Base-by-base conservation (phyloP, 2,797 vertebrate species). In the Geotrypetes seraphini region DNA sequence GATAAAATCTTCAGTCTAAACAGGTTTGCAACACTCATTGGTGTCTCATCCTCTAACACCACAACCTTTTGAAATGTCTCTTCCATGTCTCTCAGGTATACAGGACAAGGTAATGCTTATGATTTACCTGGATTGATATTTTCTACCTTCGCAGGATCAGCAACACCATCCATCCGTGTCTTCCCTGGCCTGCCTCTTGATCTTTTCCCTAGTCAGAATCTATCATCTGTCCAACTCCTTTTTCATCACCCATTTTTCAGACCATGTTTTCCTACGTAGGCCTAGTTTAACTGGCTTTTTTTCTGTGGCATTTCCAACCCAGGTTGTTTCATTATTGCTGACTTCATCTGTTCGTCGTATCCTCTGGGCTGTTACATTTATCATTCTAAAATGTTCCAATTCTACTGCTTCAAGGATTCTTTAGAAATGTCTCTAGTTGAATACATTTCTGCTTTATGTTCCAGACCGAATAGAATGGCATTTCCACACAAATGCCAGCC, bases 261-360 rank as follows among this genome's bases (percentile, higher is more conserved):
- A 37, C 7, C 3, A 48, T 36, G 6, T 12, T 50, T 23, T 49
- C 36, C 32, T 7, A 20, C 4, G 25, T 2, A 37, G n/a, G 5
- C 45, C 58, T 61, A 18, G 20, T 12, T 32, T 39, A 37, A 55
- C 24, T 52, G 43, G 17, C 1, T 36, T 36, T 63, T 57, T 44
- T 57, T 44, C 29, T 27, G 50, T 43, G 26, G 43, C 3, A 36
- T 56, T 65, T 63, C 37, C 36, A 39, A 41, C 13, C 25, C 33
- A 28, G 47, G 39, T 8, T 50, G 22, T 43, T 54, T 20, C 25
- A 19, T 45, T 45, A 14, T 11, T 43, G 18, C 38, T 52, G 28
- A 28, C 6, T 47, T 16, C 8, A 5, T 44, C 16, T 8, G 31
- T 48, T 52, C 31, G 48, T 33, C 29, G 42, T 5, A 43, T 47